Evolutionary conservation across 1,140 invertebrate genomes (phyloP), one percentile per base, ranked within the genome.

Genomic region (Orchesella cincta): DNA sequence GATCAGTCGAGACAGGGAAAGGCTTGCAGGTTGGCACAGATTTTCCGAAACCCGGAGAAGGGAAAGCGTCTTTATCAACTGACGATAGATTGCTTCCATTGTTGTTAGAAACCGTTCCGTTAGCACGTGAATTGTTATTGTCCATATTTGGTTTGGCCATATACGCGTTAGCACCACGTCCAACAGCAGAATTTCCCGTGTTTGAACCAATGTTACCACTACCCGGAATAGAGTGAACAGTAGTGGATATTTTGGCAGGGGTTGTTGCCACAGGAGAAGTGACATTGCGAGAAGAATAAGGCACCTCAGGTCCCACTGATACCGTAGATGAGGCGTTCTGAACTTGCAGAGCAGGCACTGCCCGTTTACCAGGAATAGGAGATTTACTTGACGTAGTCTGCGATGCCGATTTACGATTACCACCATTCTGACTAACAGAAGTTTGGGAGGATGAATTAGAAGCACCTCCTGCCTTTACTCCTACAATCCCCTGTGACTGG

Each of bases 11-110:
- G 29, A 52, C 76, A 76, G 81, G 78, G 46, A 77, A 76, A 52
- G 78, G 76, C 78, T 80, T 81, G 29, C 73, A 39, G n/a, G 46
- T 46, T 82, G 81, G 77, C 81, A 82, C 79, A 57, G 72, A 70
- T 76, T 81, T 80, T 8, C 70, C 77, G 74, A 70, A 76, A 28
- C 64, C 78, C 26, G 80, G 80, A 36, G 80, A 73, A 1, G 80
- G 80, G 52, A 81, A 81, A 31, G 80, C 80, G 28, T 81, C 80
- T 34, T 79, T 79, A 74, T 81, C 80, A 76, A 77, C 76, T 8
- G 77, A 77, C 71, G 77, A 79, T 20, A 79, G 73, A 70, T 51
- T 79, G 51, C 52, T 52, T 26, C 39, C 34, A 29, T 39, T 52
- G n/a, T 12, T 35, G 16, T 8, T 52, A 20, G 52, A 52, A 29